Conservation (phyloP, 1,140 invertebrate genomes). For the Sarcophaga peregrina region DNA sequence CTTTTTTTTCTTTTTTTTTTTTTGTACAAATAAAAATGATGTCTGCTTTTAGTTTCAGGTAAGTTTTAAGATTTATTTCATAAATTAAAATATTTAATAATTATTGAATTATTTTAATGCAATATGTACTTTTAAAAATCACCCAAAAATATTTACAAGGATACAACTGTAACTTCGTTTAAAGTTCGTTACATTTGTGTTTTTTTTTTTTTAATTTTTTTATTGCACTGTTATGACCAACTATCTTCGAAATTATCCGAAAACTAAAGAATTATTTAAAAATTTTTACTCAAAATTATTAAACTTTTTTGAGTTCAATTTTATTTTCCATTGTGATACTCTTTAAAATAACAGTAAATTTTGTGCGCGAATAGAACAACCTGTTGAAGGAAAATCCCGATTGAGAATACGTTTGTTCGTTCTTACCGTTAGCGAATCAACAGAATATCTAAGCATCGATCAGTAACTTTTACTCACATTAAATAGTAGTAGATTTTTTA, state of each 20-base stretch:
- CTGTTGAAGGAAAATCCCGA: not conserved
- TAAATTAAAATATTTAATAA: no score
- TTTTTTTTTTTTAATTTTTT: not conserved
- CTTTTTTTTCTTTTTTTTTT: no score
- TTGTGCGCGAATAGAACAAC: not conserved
- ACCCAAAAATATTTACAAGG: no score
- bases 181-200: not conserved
- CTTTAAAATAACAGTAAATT: not conserved
- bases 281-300: constrained; percentile 3
- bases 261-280: not conserved
- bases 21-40: no score
- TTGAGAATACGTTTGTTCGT: not conserved
- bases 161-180: no score
- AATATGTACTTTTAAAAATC: no score
- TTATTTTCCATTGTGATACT: not conserved
- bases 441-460: constrained; percentile 12
- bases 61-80: no score
- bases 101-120: no score
- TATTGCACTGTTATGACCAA: not conserved
- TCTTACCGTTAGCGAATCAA: not conserved
- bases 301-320: not conserved
- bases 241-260: not conserved
- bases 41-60: no score
- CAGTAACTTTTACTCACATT: not conserved
- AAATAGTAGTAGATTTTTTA: not conserved